Base-by-base conservation (phyloP, 2,888 invertebrate genomes). In the Drosophila pseudotalamancana region DNA sequence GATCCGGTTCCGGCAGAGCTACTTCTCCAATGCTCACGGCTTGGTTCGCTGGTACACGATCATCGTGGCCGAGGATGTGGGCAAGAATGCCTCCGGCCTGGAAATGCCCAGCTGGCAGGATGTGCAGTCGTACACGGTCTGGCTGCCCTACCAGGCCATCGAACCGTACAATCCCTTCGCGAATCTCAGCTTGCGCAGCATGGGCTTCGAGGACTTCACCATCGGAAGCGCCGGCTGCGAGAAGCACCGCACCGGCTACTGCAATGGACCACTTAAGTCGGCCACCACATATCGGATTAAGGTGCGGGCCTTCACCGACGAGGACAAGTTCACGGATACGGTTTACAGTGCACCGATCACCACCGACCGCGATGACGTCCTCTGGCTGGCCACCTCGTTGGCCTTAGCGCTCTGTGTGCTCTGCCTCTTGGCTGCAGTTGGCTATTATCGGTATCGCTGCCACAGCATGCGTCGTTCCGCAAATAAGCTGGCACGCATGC, bases 231-330 rank as follows among this genome's bases (percentile, higher is more conserved):
- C 96, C 90, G 94, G 95, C 76, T 97, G 97, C 91, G 96, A 96
- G 88, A 94, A 94, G 73, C 93, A 94, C 83, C 93, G 94, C 42
- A 93, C 93, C 45, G 95, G 95, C 21, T 98, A 97, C 91, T 99
- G 99, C 92, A 99, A 99, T 92, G 99, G 99, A 0, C 97, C 98
- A 3, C 92, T 99, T 96, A 97, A 92, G 95, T 98, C 27, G 97
- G 96, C 79, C 0, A 95, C 97, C 34, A 95, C 95, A 0, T 99
- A 99, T 92, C 94, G 95, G 87, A 96, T 99, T 43, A 98, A 98
- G 92, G 95, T 99, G 78, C 94, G 99, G 76, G 98, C 98, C 32
- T 99, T 97, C 92, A 99, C 99, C 29, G 96, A 97, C 23, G 94
- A 95, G 12, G 97, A 98, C 90, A 97, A 98, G 92, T 99, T 96